These are phyloP conservation scores for Tamandua tetradactyla DNA, from an alignment of 2,797 vertebrate genomes.

Conservation along the genomic window DNA sequence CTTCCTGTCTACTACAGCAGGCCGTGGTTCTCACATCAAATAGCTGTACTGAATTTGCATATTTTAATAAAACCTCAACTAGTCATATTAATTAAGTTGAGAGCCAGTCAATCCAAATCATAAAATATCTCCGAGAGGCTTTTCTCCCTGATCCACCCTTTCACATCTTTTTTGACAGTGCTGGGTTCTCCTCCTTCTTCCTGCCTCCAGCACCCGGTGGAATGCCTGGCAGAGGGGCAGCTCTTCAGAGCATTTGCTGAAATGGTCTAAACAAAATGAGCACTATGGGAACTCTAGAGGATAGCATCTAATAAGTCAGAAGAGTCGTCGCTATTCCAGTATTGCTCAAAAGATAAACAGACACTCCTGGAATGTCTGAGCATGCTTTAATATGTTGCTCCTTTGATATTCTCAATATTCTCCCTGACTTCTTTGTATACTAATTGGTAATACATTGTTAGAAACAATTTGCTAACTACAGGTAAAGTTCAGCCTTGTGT, in stretches of 20 bases:
- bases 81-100: neutral
- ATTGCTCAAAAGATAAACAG: neutral
- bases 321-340: neutral
- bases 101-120: neutral
- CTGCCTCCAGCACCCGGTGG: neutral
- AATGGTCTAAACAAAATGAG: neutral
- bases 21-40: neutral
- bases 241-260: accelerated
- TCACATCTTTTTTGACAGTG: neutral
- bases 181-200: neutral
- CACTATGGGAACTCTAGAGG: neutral
- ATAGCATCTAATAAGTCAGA: neutral
- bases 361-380: neutral
- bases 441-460: neutral
- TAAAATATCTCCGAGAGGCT: neutral
- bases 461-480: neutral
- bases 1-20: neutral
- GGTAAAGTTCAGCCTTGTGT: neutral
- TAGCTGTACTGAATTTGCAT: neutral
- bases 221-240: neutral
- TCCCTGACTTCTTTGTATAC: neutral
- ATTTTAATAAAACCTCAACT: neutral
- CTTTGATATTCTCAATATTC: neutral
- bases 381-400: neutral
- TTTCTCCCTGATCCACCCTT: neutral